phyloP scores from a whole-genome alignment of 2,797 vertebrate species.

The Gouania willdenowi region DNA sequence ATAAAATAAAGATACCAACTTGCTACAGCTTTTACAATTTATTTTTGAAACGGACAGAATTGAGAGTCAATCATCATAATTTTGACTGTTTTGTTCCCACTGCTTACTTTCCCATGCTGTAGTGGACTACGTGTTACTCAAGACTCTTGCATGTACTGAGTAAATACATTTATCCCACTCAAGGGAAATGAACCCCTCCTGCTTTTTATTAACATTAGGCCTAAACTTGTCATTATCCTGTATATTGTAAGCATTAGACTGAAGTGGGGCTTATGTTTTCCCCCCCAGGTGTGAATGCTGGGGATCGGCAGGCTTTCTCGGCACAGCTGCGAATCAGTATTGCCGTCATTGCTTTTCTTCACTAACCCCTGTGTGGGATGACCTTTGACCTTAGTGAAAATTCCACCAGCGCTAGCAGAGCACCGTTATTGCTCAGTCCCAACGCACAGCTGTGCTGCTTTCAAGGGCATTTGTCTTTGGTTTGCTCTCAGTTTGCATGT shows the following conservation, averaged over 20 bases:
- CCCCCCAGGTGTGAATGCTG: slow-evolving; percentile 31
- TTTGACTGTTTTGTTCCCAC: slow-evolving; percentile 10
- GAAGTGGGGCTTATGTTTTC: slow-evolving; percentile 34
- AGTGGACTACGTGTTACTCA: slow-evolving; percentile 18
- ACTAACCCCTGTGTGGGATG: slow-evolving; percentile 45
- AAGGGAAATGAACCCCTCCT: slow-evolving; percentile 34
- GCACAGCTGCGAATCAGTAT: slow-evolving; percentile 45
- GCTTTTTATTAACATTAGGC: slow-evolving; percentile 53
- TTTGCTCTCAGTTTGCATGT: slow-evolving; percentile 1
- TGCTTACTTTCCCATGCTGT: slow-evolving; percentile 7
- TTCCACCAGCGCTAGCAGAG: slow-evolving; percentile 29
- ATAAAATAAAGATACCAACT: neutral
- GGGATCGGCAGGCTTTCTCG: slow-evolving; percentile 32
- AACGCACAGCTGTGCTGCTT: slow-evolving; percentile 43
- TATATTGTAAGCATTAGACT: slow-evolving; percentile 39
- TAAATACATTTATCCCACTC: slow-evolving; percentile 31
- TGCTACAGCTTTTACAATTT: neutral
- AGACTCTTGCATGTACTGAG: slow-evolving; percentile 3
- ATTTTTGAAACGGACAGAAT: slow-evolving; percentile 4
- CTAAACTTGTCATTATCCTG: slow-evolving; percentile 49
- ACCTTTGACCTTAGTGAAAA: slow-evolving; percentile 53
- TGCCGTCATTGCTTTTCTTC: slow-evolving; percentile 24
- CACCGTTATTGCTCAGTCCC: slow-evolving; percentile 35
- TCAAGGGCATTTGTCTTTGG: slow-evolving; percentile 20
- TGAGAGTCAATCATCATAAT: slow-evolving; percentile 13